Evolutionary conservation across 1,140 invertebrate genomes (phyloP).

Genomic region (Penaeus japonicus): DNA sequence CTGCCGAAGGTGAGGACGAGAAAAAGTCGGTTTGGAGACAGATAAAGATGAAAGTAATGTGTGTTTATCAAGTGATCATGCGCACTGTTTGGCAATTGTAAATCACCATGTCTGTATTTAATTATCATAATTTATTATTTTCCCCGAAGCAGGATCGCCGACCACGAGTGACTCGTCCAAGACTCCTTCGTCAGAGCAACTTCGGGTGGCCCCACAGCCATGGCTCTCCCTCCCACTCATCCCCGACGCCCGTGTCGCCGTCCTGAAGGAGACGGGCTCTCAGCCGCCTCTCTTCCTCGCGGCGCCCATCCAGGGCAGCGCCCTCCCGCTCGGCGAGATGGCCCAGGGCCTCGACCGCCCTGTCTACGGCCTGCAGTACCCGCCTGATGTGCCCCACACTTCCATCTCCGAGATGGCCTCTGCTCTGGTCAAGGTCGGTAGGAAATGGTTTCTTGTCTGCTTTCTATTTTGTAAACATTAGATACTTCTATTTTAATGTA

Average conservation of each 20-base stretch:
- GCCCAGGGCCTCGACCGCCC: slow-evolving; percentile 76
- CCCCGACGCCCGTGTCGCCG: not conserved
- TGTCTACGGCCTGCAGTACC: slow-evolving; percentile 91
- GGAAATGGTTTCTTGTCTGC: slow-evolving; percentile 65
- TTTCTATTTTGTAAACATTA: not conserved
- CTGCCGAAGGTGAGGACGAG: slow-evolving; percentile 59
- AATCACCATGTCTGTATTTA: not conserved
- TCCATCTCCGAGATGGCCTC: slow-evolving; percentile 78
- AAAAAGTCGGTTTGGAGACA: not conserved
- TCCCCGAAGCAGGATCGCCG: not conserved
- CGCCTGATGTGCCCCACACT: slow-evolving; percentile 75
- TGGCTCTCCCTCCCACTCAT: slow-evolving; percentile 28
- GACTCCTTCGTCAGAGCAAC: not conserved
- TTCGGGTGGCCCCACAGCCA: not conserved
- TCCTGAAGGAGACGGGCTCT: not conserved
- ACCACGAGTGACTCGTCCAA: not conserved
- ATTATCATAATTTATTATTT: not conserved
- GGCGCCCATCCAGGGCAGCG: slow-evolving; percentile 92
- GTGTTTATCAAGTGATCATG: not conserved
- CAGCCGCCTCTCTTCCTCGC: slow-evolving; percentile 75
- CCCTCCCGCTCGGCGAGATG: slow-evolving; percentile 74
- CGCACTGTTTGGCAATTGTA: not conserved
- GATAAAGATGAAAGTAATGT: not conserved
- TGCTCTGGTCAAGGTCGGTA: slow-evolving; percentile 76
- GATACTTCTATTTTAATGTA: no score